A percentile compares a stretch with the other conserved stretches of the same genome.
phyloP scores from a whole-genome alignment of 2,888 invertebrate species.

The Thecophora atra region DNA sequence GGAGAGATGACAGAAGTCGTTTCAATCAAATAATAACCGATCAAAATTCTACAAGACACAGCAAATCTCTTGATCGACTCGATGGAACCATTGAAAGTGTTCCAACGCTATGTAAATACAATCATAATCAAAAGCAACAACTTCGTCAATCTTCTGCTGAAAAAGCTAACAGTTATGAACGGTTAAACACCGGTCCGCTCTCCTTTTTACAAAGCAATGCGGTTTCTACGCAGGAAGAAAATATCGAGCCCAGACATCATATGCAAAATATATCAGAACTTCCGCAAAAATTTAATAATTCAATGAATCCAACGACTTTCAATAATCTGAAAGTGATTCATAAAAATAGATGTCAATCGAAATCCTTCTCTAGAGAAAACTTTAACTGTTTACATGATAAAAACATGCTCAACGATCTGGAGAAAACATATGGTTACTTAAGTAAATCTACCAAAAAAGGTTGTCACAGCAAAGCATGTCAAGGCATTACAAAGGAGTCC shows the following conservation, averaged over 20 bases:
- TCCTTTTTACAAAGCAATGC: too few relatives aligned
- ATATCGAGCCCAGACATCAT: conserved; percentile 66
- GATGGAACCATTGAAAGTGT: conserved; percentile 64
- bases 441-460: conserved; percentile 66
- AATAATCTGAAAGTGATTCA: too few relatives aligned
- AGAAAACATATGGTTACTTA: conserved; percentile 50
- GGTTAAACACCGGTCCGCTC: too few relatives aligned
- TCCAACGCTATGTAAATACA: conserved; percentile 63
- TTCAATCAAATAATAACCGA: conserved; percentile 64
- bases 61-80: conserved; percentile 83
- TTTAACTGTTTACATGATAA: conserved; percentile 64
- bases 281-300: conserved; percentile 73
- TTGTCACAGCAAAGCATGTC: conserved; percentile 68
- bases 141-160: background rate
- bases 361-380: conserved; percentile 49
- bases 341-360: conserved; percentile 42
- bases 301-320: too few relatives aligned
- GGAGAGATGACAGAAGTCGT: conserved; percentile 61
- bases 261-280: conserved; percentile 73
- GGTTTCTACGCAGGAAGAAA: too few relatives aligned
- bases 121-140: conserved; percentile 35
- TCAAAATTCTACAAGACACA: conserved; percentile 77
- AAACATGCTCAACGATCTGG: conserved; percentile 62
- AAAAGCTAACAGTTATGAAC: background rate
- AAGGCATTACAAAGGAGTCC: conserved; percentile 68